Evolutionary conservation across 2,888 invertebrate genomes (phyloP).

Genomic region (Agrotis ipsilon): DNA sequence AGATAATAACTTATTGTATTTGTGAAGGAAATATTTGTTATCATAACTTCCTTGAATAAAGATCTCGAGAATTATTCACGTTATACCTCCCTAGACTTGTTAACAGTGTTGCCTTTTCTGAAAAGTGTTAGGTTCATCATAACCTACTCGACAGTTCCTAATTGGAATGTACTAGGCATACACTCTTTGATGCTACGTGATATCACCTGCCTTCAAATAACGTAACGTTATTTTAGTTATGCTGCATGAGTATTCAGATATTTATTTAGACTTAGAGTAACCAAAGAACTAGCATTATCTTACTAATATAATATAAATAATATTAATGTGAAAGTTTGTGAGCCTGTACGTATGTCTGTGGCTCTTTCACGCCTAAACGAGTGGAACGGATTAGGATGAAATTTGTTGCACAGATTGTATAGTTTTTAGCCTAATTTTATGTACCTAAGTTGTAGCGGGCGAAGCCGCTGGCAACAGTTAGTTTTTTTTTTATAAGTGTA

Average conservation of each 20-base stretch:
- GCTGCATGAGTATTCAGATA: not conserved
- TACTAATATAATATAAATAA: too few relatives aligned
- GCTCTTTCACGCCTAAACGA: too few relatives aligned
- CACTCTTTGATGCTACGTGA: slow-evolving; percentile 21
- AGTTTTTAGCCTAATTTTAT: too few relatives aligned
- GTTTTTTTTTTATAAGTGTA: too few relatives aligned
- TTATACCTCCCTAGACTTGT: not conserved
- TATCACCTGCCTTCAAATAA: not conserved
- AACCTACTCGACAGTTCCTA: slow-evolving; percentile 19
- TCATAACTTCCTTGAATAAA: slow-evolving; percentile 9
- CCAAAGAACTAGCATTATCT: not conserved
- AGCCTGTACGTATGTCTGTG: too few relatives aligned
- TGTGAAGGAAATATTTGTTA: slow-evolving; percentile 35
- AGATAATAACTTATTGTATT: slow-evolving; percentile 19
- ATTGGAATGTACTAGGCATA: not conserved
- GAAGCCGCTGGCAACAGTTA: too few relatives aligned
- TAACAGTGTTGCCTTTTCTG: slow-evolving; percentile 3
- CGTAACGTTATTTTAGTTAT: not conserved
- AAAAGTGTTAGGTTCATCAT: slow-evolving; percentile 3
- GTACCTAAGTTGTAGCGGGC: too few relatives aligned
- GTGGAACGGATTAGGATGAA: too few relatives aligned
- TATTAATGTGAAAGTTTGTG: too few relatives aligned
- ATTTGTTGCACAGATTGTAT: too few relatives aligned
- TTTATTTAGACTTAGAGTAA: not conserved
- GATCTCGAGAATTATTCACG: not conserved